Conservation (phyloP, 1,140 invertebrate genomes). For the Leptonema lineaticorne region DNA sequence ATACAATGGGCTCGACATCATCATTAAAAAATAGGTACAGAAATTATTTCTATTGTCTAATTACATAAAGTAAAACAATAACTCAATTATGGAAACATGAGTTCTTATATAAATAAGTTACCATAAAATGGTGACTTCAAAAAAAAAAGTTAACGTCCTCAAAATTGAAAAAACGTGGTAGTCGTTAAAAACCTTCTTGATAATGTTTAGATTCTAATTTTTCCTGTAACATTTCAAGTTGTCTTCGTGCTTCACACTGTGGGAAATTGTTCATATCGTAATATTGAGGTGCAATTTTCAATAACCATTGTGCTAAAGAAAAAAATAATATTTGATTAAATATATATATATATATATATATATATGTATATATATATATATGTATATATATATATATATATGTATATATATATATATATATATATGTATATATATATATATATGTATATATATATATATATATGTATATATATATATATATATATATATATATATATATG, state of each 20-base stretch:
- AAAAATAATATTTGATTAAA: constrained; percentile 23
- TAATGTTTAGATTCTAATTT: constrained; percentile 84
- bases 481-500: constrained; percentile 48
- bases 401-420: constrained; percentile 57
- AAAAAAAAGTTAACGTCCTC: background rate
- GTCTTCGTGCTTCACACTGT: constrained; percentile 92
- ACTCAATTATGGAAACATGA: background rate
- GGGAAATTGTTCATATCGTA: constrained; percentile 98
- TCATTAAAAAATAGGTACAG: background rate
- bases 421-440: constrained; percentile 19
- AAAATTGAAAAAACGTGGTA: background rate
- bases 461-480: constrained; percentile 23
- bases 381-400: constrained; percentile 53
- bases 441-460: constrained; percentile 58
- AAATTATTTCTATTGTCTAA: background rate
- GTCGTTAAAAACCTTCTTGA: constrained; percentile 77
- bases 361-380: constrained; percentile 57
- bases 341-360: constrained; percentile 20
- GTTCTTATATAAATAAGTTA: background rate
- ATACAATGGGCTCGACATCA: too few relatives aligned
- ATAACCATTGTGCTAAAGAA: constrained; percentile 85
- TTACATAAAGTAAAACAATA: background rate
- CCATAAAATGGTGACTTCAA: background rate
- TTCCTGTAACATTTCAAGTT: constrained; percentile 82
- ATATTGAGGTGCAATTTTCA: constrained; percentile 95